phyloP scores from a whole-genome alignment of 92 coral and sea anemone genomes.

The Ricordea florida region DNA sequence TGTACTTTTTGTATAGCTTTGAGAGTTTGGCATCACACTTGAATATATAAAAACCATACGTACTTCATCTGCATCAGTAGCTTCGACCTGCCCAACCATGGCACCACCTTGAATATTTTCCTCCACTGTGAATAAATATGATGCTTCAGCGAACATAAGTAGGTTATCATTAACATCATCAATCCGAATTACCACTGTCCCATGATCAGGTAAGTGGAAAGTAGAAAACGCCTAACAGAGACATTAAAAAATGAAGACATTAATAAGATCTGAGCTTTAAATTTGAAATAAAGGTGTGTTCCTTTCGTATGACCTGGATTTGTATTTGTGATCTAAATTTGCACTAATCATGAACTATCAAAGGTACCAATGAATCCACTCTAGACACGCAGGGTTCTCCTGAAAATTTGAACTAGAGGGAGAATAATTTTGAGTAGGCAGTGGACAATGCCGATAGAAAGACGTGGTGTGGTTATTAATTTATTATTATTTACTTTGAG shows the following conservation, averaged over 20 bases:
- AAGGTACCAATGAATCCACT: no score
- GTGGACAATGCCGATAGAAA: no score
- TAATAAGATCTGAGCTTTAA: not conserved
- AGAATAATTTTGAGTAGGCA: no score
- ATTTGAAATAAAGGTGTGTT: not conserved
- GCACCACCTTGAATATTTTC: constrained; percentile 74
- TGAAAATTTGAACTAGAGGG: no score
- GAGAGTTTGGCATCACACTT: not conserved
- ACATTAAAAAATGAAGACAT: not conserved
- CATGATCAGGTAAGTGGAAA: constrained; percentile 79
- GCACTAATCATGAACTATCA: not conserved
- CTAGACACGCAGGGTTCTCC: no score
- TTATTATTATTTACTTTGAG: no score
- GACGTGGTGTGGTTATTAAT: no score
- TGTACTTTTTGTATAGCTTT: not conserved
- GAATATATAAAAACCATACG: not conserved
- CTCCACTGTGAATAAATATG: constrained; percentile 47
- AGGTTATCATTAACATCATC: constrained; percentile 77
- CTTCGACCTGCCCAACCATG: constrained; percentile 70
- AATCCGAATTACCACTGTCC: constrained; percentile 59
- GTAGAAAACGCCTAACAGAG: constrained; percentile 61
- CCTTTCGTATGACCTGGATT: not conserved
- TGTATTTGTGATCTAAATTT: not conserved
- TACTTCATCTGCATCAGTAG: constrained; percentile 80
- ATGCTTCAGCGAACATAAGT: constrained; percentile 55